Conservation (phyloP, 2,113 vertebrate genomes). For the Ophiodon elongatus region DNA sequence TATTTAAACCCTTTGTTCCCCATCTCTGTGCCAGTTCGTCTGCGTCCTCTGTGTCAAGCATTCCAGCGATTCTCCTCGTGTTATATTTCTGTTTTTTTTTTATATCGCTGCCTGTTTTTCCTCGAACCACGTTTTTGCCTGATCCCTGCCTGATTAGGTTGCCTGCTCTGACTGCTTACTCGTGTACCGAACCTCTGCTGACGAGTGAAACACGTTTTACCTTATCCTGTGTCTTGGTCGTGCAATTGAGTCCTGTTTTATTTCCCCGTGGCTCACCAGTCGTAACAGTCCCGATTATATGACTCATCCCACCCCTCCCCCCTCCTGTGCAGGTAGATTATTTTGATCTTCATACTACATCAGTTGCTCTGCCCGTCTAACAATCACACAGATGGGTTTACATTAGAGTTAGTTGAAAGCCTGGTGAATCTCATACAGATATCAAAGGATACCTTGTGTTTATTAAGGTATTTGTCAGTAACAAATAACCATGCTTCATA, state of each 20-base stretch:
- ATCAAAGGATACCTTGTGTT: not conserved
- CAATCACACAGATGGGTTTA: not conserved
- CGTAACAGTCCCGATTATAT: too few species aligned
- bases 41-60: too few species aligned
- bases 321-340: too few species aligned
- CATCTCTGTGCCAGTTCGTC: not conserved
- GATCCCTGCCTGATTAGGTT: not conserved
- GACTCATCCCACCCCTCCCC: too few species aligned
- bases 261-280: too few species aligned
- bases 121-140: not conserved
- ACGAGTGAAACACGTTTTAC: not conserved
- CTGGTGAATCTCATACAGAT: not conserved
- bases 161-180: not conserved
- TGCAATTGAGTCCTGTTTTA: not conserved
- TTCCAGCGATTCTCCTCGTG: not conserved
- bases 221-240: not conserved
- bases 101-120: not conserved
- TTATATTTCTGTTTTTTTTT: not conserved
- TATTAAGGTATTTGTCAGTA: not conserved
- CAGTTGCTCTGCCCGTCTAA: not conserved
- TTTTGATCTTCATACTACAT: too few species aligned
- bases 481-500: not conserved
- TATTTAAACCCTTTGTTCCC: not conserved
- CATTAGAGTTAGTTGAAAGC: too few species aligned
- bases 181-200: not conserved